phyloP scores from a whole-genome alignment of 2,113 vertebrate genomes.

The Bungarus multicinctus region DNA sequence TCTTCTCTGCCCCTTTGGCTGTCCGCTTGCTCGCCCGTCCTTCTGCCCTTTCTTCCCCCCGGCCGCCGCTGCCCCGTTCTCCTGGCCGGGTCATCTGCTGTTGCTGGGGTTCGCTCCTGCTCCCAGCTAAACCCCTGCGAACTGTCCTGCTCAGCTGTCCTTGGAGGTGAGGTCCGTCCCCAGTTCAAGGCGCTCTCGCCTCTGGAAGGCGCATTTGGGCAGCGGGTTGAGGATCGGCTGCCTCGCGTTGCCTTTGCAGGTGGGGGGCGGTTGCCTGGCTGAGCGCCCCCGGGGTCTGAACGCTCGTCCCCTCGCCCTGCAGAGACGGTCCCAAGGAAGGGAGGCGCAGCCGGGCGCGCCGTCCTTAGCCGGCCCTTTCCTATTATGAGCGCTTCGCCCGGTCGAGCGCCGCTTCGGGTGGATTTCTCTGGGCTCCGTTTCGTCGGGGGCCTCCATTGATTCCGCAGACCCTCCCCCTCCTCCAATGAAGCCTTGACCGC shows the following conservation, averaged over 20 bases:
- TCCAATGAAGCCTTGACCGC: not conserved
- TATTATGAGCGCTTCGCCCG: not conserved
- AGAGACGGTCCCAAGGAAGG: not conserved
- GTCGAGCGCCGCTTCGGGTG: not conserved
- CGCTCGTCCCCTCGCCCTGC: not conserved
- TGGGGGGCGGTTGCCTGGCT: not conserved
- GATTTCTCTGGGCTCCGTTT: too few relatives aligned
- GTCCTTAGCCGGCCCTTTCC: not conserved
- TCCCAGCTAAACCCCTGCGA: not conserved
- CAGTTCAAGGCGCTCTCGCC: not conserved
- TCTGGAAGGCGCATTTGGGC: not conserved
- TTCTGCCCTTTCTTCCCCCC: not conserved
- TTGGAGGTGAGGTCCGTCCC: not conserved
- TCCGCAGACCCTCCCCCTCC: not conserved
- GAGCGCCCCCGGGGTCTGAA: not conserved
- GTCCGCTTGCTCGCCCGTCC: not conserved
- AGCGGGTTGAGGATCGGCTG: not conserved
- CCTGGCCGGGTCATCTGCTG: not conserved
- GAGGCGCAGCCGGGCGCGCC: not conserved
- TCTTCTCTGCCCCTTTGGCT: not conserved
- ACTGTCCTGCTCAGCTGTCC: not conserved
- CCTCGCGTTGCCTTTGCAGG: not conserved
- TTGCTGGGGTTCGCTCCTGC: not conserved
- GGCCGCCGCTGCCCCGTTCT: not conserved
- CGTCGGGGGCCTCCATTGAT: not conserved